Evolutionary conservation across 2,797 vertebrate species (phyloP).

Genomic region (Lateolabrax maculatus): DNA sequence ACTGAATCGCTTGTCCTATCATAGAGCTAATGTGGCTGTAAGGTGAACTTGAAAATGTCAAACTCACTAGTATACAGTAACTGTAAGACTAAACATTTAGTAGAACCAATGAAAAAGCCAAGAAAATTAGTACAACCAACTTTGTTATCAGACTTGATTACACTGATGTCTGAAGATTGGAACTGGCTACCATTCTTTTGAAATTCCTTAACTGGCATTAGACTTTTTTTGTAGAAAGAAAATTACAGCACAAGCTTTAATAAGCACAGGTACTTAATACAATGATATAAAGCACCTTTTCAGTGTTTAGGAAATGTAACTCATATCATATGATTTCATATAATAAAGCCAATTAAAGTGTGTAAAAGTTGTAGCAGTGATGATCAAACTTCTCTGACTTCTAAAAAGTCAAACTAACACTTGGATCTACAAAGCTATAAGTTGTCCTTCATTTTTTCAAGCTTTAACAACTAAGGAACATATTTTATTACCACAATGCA

Average conservation of each 20-base stretch:
- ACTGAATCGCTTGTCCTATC: background rate
- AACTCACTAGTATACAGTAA: background rate
- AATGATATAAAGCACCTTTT: background rate
- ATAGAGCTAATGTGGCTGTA: background rate
- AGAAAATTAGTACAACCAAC: background rate
- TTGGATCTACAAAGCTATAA: conserved; percentile 24
- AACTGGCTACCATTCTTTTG: no score
- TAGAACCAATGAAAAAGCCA: background rate
- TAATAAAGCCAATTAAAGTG: background rate
- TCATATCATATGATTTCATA: background rate
- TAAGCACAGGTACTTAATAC: background rate
- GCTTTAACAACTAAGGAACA: conserved; percentile 33
- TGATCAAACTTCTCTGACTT: background rate
- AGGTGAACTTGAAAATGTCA: background rate
- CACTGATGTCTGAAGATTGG: background rate
- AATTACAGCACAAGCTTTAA: no score
- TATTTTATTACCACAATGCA: conserved; percentile 44
- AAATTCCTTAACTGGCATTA: background rate
- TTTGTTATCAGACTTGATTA: background rate
- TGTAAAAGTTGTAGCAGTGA: background rate
- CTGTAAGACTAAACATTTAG: background rate
- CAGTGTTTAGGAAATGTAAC: background rate
- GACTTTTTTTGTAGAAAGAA: background rate
- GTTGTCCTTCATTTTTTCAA: conserved; percentile 38
- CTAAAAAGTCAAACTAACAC: background rate